These are phyloP conservation scores for Scrobipalpa atriplicella DNA, from an alignment of 2,888 invertebrate genomes.

Conservation along the genomic window DNA sequence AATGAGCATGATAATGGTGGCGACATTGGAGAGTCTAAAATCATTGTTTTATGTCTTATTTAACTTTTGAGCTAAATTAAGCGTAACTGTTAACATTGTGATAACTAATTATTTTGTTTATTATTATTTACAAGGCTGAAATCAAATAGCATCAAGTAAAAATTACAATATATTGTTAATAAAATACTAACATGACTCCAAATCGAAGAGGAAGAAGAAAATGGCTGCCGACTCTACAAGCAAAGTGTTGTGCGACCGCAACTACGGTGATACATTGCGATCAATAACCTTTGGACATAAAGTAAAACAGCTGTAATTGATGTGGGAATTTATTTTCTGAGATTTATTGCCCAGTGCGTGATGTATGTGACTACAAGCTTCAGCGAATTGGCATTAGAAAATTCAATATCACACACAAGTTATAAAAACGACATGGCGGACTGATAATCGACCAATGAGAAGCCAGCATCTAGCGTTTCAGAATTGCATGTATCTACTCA, in stretches of 20 bases:
- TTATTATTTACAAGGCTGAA: not conserved
- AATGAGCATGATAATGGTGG: not conserved
- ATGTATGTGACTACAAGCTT: slow-evolving; percentile 16
- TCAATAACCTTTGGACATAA: slow-evolving; percentile 36
- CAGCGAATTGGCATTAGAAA: slow-evolving; percentile 37
- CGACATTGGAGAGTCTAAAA: slow-evolving; percentile 7
- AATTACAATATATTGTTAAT: not conserved
- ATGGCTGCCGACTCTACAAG: slow-evolving; percentile 45
- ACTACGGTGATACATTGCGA: slow-evolving; percentile 42
- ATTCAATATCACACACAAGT: slow-evolving; percentile 62
- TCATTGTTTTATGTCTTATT: not conserved
- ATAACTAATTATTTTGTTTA: not conserved
- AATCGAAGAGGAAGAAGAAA: slow-evolving; percentile 36
- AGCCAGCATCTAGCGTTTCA: slow-evolving; percentile 85
- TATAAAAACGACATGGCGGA: slow-evolving; percentile 86
- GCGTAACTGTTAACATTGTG: too few species aligned
- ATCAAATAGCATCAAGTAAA: not conserved
- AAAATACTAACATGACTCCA: slow-evolving; percentile 2
- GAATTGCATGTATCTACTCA: slow-evolving; percentile 86
- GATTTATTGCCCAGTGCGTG: slow-evolving; percentile 30
- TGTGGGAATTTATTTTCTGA: slow-evolving; percentile 33
- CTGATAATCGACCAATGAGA: slow-evolving; percentile 86
- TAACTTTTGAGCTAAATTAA: not conserved
- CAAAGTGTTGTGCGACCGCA: slow-evolving; percentile 37
- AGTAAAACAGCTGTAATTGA: slow-evolving; percentile 32